phyloP scores from a whole-genome alignment of 2,113 vertebrate species.

The Blennius ocellaris region DNA sequence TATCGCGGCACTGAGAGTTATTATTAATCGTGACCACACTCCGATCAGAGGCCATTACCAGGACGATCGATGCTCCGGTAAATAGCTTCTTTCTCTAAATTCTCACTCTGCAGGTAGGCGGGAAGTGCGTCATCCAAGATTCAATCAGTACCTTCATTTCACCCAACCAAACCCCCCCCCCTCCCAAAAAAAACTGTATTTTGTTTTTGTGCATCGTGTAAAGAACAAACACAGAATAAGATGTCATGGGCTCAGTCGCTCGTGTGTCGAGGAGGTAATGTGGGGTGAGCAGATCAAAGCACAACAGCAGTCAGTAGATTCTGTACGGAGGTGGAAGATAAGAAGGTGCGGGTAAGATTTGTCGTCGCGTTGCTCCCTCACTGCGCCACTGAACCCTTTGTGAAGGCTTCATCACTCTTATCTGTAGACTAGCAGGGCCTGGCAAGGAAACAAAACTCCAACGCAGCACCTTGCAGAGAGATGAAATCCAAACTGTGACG shows the following conservation, averaged over 20 bases:
- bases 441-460: slow-evolving; percentile 4
- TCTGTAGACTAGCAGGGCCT: not conserved
- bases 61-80: not conserved
- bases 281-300: not conserved
- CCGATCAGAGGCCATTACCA: not conserved
- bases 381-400: not conserved
- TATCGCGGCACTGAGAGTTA: not conserved
- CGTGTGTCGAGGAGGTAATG: not conserved
- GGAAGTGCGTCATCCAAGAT: not conserved
- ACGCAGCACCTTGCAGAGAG: not conserved
- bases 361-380: not conserved
- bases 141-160: not conserved
- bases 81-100: not conserved
- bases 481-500: not conserved
- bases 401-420: not conserved
- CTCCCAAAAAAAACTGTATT: not conserved
- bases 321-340: not conserved
- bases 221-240: not conserved
- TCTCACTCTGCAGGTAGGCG: not conserved
- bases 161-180: not conserved
- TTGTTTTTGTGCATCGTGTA: not conserved
- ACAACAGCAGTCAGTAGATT: not conserved
- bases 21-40: not conserved
- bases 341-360: not conserved
- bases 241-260: not conserved